Conservation (phyloP, 2,888 invertebrate genomes). For the Microplitis deprimator region DNA sequence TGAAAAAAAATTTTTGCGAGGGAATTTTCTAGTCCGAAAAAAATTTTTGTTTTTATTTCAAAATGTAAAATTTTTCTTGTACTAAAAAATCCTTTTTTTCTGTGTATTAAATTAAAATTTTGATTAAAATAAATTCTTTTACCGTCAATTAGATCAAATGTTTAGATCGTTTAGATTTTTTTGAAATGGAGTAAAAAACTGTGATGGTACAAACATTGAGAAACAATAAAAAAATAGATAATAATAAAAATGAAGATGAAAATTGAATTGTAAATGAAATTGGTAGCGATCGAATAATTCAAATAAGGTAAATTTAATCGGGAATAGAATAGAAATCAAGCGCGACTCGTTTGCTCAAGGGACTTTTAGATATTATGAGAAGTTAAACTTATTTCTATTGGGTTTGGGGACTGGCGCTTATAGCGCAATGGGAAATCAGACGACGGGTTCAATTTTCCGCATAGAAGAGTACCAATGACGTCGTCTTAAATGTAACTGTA, state of each 20-base stretch:
- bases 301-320: slow-evolving; percentile 47
- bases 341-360: slow-evolving; percentile 42
- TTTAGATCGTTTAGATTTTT: too few species aligned
- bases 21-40: too few species aligned
- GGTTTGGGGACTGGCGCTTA: slow-evolving; percentile 3
- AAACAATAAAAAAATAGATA: background rate
- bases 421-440: slow-evolving; percentile 51
- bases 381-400: slow-evolving; percentile 19
- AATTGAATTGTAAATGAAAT: background rate
- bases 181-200: too few species aligned
- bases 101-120: too few species aligned
- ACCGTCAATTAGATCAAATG: too few species aligned
- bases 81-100: too few species aligned
- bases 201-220: background rate
- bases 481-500: slow-evolving; percentile 33
- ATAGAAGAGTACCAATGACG: slow-evolving; percentile 41
- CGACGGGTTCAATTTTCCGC: slow-evolving; percentile 49
- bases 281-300: slow-evolving; percentile 32
- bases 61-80: too few species aligned
- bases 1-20: too few species aligned
- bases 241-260: too few species aligned
- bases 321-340: slow-evolving; percentile 45
- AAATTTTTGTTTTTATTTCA: too few species aligned
- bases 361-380: slow-evolving; percentile 19
- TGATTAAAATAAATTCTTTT: too few species aligned